These are phyloP conservation scores for Acleris emargana DNA, from an alignment of 2,888 invertebrate genomes.

Conservation along the genomic window DNA sequence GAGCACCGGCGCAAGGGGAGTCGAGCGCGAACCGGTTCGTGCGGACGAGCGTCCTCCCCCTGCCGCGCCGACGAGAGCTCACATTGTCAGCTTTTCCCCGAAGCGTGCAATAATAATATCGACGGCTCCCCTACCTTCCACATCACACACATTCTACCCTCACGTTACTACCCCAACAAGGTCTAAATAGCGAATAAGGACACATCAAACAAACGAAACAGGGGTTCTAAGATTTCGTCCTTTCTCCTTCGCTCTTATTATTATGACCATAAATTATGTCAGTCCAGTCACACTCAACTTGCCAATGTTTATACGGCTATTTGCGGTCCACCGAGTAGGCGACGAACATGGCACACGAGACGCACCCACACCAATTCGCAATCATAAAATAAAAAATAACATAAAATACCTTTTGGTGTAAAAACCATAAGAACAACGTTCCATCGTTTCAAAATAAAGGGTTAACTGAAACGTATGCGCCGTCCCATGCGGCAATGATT, in stretches of 20 bases:
- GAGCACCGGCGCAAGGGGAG: constrained; percentile 74
- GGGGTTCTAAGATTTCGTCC: constrained; percentile 32
- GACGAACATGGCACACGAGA: constrained; percentile 66
- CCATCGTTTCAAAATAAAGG: constrained; percentile 87
- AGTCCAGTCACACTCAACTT: constrained; percentile 34
- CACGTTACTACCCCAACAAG: constrained; percentile 40
- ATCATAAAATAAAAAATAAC: constrained; percentile 80
- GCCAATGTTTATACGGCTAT: constrained; percentile 21
- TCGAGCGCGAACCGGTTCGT: constrained; percentile 80
- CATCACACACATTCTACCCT: constrained; percentile 39
- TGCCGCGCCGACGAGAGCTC: constrained; percentile 72
- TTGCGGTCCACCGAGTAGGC: constrained; percentile 13
- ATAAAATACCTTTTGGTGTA: constrained; percentile 91
- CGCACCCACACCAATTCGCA: constrained; percentile 73
- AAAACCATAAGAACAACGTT: constrained; percentile 91
- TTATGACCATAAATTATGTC: constrained; percentile 11
- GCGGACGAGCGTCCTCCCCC: constrained; percentile 75
- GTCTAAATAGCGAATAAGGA: constrained; percentile 26
- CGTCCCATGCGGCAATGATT: constrained; percentile 81
- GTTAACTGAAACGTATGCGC: constrained; percentile 82
- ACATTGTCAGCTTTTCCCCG: constrained; percentile 74
- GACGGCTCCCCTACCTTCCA: constrained; percentile 44
- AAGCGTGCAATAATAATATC: constrained; percentile 77
- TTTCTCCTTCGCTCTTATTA: constrained; percentile 35
- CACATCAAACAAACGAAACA: constrained; percentile 26